Percentiles rank a stretch among this genome's conserved stretches.
Conservation (phyloP, 2,113 vertebrate genomes). For the Toxotes jaculatrix region DNA sequence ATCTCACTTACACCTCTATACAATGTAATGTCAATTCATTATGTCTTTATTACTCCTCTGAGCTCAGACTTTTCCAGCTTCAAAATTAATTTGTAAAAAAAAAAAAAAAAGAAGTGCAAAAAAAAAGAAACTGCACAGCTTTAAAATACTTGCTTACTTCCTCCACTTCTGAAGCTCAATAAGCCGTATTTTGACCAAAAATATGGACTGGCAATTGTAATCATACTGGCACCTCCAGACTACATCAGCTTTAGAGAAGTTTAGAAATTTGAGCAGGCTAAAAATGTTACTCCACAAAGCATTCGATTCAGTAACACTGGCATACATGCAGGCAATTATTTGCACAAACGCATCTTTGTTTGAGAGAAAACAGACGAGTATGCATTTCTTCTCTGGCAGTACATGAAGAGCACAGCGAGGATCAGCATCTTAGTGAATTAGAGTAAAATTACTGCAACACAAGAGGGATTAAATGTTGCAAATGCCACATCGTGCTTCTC, state of each 20-base stretch:
- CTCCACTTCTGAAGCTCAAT: neutral
- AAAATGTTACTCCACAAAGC: conserved; percentile 15
- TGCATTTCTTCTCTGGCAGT: conserved; percentile 11
- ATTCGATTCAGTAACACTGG: conserved; percentile 18
- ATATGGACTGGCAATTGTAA: neutral
- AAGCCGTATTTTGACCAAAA: neutral
- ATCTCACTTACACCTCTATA: conserved; percentile 2
- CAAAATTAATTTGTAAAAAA: neutral
- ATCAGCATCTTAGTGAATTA: conserved; percentile 45
- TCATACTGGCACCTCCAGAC: neutral
- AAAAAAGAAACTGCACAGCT: neutral
- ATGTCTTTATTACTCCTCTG: neutral
- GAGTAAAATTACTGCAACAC: conserved; percentile 46
- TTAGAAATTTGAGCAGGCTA: conserved; percentile 12
- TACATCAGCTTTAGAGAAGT: neutral
- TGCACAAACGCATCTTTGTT: conserved; percentile 58
- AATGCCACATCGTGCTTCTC: conserved; percentile 39
- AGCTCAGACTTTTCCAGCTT: neutral
- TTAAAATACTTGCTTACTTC: neutral
- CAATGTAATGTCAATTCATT: conserved; percentile 12
- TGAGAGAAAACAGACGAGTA: conserved; percentile 19
- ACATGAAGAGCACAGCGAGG: conserved; percentile 13
- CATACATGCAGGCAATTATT: conserved; percentile 34
- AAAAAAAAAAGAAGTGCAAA: neutral
- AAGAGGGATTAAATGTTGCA: conserved; percentile 54